A percentile compares a stretch with the other conserved stretches of the same genome.
Evolutionary conservation across 2,888 invertebrate species (phyloP).

Genomic region (Hermaeophaga mercurialis): DNA sequence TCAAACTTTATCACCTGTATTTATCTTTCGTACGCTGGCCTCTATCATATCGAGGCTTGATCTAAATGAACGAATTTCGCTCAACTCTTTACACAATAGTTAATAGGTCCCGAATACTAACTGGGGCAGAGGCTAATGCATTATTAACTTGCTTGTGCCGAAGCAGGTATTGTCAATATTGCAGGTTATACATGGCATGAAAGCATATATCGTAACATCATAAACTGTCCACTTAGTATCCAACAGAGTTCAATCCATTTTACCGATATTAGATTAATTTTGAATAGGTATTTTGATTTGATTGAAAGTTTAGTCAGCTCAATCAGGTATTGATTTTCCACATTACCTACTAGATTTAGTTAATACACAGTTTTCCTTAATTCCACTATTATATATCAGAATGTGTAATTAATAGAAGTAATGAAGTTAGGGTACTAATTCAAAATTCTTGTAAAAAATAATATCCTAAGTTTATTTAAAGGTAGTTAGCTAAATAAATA

Average conservation of each 20-base stretch:
- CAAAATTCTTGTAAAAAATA: too few species aligned
- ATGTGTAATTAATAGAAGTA: too few species aligned
- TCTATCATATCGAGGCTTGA: conserved; percentile 33
- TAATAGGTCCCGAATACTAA: conserved; percentile 27
- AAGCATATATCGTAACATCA: conserved; percentile 26
- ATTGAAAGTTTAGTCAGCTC: conserved; percentile 1
- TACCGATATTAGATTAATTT: conserved; percentile 29
- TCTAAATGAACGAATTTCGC: conserved; percentile 35
- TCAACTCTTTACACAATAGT: conserved; percentile 27
- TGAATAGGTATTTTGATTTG: conserved; percentile 6
- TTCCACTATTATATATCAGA: too few species aligned
- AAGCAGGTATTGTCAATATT: conserved; percentile 35
- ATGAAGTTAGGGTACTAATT: too few species aligned
- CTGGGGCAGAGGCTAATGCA: conserved; percentile 35
- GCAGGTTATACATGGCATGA: conserved; percentile 28
- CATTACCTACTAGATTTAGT: too few species aligned
- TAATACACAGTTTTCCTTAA: too few species aligned
- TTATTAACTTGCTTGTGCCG: conserved; percentile 36
- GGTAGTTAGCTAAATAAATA: too few species aligned
- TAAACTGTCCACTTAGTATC: conserved; percentile 35
- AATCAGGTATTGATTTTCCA: background rate
- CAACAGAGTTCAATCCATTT: conserved; percentile 25
- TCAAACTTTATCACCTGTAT: conserved; percentile 25
- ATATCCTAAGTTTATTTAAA: too few species aligned
- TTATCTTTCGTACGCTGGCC: conserved; percentile 23